phyloP scores from a whole-genome alignment of 2,797 vertebrate species.

The Capromys pilorides region DNA sequence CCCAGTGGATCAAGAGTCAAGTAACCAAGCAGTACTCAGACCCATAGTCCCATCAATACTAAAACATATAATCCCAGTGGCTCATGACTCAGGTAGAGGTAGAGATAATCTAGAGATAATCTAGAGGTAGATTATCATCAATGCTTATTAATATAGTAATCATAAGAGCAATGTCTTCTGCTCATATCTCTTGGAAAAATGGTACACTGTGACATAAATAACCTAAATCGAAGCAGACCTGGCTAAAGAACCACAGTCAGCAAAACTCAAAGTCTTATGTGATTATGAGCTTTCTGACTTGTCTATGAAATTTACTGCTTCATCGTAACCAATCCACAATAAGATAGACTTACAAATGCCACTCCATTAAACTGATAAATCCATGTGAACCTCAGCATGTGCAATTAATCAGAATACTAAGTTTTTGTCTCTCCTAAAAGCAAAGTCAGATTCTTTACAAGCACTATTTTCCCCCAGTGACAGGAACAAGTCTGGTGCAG shows the following conservation, averaged over 20 bases:
- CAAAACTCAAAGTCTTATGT: neutral
- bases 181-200: neutral
- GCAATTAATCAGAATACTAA: conserved; percentile 7
- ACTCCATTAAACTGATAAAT: neutral
- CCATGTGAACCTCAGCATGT: neutral
- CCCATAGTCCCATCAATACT: too few relatives aligned
- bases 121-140: neutral
- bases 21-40: too few relatives aligned
- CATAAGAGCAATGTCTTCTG: conserved; percentile 14
- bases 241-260: neutral
- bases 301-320: neutral
- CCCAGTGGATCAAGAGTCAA: too few relatives aligned
- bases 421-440: conserved; percentile 29
- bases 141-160: conserved; percentile 53
- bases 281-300: neutral
- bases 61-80: too few relatives aligned
- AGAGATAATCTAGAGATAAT: too few relatives aligned
- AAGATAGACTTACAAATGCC: neutral
- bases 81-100: too few relatives aligned
- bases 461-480: neutral
- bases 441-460: conserved; percentile 30
- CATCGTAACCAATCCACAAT: neutral
- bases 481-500: neutral
- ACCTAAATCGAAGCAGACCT: conserved; percentile 33
- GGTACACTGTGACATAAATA: conserved; percentile 34